Base-by-base conservation (phyloP, 2,888 invertebrate species). In the Bellardia pandia region DNA sequence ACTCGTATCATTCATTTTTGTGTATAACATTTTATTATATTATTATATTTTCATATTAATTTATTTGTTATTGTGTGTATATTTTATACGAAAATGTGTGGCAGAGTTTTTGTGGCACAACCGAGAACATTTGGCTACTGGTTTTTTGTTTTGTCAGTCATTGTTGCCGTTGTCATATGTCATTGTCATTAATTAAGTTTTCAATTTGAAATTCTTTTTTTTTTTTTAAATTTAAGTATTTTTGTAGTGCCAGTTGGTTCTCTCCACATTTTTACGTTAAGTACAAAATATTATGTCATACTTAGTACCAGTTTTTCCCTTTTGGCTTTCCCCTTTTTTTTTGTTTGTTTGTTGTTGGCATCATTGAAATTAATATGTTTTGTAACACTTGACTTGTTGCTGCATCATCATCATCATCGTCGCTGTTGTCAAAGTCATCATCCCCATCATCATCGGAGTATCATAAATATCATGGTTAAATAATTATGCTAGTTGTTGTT, bases 131-230 rank as follows among this genome's bases (percentile, higher is more conserved):
- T 16, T 3, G 53, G 79, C 75, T 79, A 75, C 69, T 79, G 79
- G 33, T 60, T 42, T 79, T 76, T 79, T 71, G 56, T 68, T 77
- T 56, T 83, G 64, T 77, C 37, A 72, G 68, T 84, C 37, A 58
- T 78, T 66, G 69, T 64, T 37, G 79, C 14, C 23, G 75, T 60
- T 74, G 66, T 58, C 74, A 82, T 75, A 82, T 87, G 87, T 87
- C 87, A 87, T 58, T 87, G 85, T 85, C 81, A 85, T 85, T 87
- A 87, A 87, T 87, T 87, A 87, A 87, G 87, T 87, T 87, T 87
- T 87, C 75, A 87, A 71, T 87, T 85, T 71, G 56, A 76, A 85
- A 85, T 80, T 85, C 85, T 75, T 79, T 45, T 85, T 62, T 45
- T 85, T 62, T 58, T 80, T 85, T 79, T 68, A 69, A 74, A 74